Evolutionary conservation across 2,113 vertebrate genomes (phyloP), one percentile per base, ranked within the genome.

Genomic region (Ia io): DNA sequence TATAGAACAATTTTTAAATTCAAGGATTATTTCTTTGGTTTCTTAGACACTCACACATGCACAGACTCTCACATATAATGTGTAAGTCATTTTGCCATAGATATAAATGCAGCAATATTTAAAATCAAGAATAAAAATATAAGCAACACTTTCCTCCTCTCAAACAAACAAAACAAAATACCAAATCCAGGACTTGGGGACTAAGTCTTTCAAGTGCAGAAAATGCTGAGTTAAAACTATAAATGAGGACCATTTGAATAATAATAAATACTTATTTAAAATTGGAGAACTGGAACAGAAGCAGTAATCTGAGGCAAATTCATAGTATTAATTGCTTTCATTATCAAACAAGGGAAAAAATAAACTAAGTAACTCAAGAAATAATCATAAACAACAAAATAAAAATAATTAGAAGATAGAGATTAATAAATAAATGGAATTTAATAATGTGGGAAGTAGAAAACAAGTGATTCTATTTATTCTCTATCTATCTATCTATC

Each of bases 291-390:
- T 82, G 9, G 82, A 80, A 13, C 44, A 94, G 78, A 73, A 78
- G 30, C 73, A 88, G 25, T 80, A 88, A 78, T 78, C 61, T 96
- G 78, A 95, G 83, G 92, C 73, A 82, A 95, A 96, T 93, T 93
- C 61, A 96, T 90, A 95, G 61, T 32, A 79, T 23, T 76, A 84
- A 47, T 73, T 47, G 3, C 8, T 87, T 94, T 93, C 22, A 86
- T 59, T 69, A 53, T 53, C 17, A 78, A 88, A 82, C 23, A 28
- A 84, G 44, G 73, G 28, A 30, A 74, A 67, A 65, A 82, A 67
- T 84, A 71, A 82, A 59, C 37, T 40, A 95, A 91, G 61, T 35
- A 20, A 9, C 42, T 88, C 20, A 84, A 79, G 20, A 82, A 80
- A 3, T 30, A 28, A 85, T 65, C 44, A 56, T 76, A 14, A 73